Evolutionary conservation across 1,140 invertebrate species (phyloP).

Genomic region (Cepaea nemoralis): DNA sequence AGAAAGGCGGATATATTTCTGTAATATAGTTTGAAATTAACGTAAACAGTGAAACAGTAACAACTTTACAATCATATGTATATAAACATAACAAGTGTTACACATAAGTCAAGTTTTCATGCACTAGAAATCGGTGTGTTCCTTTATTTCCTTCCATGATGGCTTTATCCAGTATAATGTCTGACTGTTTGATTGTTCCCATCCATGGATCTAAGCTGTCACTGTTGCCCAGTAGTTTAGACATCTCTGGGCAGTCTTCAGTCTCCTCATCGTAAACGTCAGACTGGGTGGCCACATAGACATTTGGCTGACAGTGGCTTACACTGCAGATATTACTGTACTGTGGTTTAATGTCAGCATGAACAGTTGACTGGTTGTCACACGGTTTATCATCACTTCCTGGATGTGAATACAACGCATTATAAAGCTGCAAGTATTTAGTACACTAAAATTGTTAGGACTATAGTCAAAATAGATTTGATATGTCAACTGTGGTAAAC

Average conservation of each 20-base stretch:
- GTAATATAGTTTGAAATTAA: not conserved
- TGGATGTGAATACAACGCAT: not conserved
- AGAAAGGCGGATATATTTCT: no score
- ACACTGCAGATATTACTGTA: conserved; percentile 22
- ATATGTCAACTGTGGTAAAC: no score
- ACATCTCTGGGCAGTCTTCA: conserved; percentile 14
- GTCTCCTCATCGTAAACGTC: not conserved
- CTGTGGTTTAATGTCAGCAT: not conserved
- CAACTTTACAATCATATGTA: not conserved
- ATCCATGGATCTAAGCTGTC: not conserved
- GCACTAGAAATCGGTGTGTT: not conserved
- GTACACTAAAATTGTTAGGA: no score
- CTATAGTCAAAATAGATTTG: no score
- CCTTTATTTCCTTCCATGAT: not conserved
- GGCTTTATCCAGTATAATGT: not conserved
- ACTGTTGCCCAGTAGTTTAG: not conserved
- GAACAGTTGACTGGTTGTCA: not conserved
- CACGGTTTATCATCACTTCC: not conserved
- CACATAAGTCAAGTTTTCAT: conserved; percentile 32
- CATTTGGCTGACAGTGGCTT: conserved; percentile 19
- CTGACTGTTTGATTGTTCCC: not conserved
- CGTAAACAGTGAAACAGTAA: not conserved
- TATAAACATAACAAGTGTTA: not conserved
- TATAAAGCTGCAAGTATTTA: no score
- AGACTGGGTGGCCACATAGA: conserved; percentile 4